Evolutionary conservation across 2,113 vertebrate species (phyloP).

Genomic region (Scartelaos histophorus): DNA sequence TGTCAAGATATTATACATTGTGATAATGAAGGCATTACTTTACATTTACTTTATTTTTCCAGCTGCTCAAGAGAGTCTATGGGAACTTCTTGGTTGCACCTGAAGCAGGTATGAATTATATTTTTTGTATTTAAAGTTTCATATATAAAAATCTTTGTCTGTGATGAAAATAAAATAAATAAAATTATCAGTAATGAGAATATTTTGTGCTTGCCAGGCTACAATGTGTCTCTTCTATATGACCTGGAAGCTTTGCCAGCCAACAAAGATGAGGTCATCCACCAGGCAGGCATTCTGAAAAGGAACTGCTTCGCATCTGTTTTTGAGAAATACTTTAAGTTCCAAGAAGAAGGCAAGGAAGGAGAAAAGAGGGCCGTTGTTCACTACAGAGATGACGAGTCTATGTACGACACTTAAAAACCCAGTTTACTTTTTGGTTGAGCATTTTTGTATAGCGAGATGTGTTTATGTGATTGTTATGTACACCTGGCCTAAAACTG

Average conservation of each 20-base stretch:
- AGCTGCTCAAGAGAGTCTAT: constrained; percentile 92
- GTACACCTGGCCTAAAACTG: not conserved
- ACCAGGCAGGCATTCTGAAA: constrained; percentile 95
- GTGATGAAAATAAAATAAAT: not conserved
- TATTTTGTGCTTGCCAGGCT: constrained; percentile 37
- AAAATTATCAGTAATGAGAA: not conserved
- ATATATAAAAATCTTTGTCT: not conserved
- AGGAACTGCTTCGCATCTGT: constrained; percentile 98
- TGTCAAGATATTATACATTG: not conserved
- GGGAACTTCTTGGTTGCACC: constrained; percentile 86
- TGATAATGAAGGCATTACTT: not conserved
- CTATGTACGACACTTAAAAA: constrained; percentile 83
- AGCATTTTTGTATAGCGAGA: not conserved
- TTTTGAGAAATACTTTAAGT: constrained; percentile 98
- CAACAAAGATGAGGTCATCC: constrained; percentile 87
- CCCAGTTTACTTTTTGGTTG: not conserved
- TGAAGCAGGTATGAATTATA: constrained; percentile 81
- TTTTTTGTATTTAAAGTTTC: not conserved
- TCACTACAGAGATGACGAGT: constrained; percentile 98
- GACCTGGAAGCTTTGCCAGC: constrained; percentile 89
- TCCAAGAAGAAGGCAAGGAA: constrained; percentile 96
- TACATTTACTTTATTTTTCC: constrained; percentile 34
- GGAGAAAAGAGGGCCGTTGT: constrained; percentile 94
- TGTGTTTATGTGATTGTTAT: not conserved
- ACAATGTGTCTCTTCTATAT: constrained; percentile 72